Evolutionary conservation across 2,888 invertebrate species (phyloP).

Genomic region (Pandemis heparana): DNA sequence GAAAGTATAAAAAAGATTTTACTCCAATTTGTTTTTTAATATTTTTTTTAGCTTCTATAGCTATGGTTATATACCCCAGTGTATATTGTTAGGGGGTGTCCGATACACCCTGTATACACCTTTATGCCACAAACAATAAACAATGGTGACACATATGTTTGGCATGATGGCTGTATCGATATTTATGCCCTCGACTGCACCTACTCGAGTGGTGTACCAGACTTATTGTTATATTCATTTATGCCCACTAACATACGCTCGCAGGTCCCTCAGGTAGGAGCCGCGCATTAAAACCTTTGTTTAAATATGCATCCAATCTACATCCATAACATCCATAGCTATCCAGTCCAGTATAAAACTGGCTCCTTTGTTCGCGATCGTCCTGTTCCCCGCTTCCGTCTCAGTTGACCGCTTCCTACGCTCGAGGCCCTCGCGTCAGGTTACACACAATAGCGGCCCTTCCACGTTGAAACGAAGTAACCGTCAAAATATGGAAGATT

Average conservation of each 20-base stretch:
- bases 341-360: slow-evolving; percentile 13
- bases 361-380: slow-evolving; percentile 48
- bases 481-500: background rate
- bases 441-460: slow-evolving; percentile 59
- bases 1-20: too few relatives aligned
- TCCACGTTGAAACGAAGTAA: background rate
- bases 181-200: too few relatives aligned
- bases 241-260: background rate
- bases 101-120: too few relatives aligned
- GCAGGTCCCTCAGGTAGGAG: background rate
- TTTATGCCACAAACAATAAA: too few relatives aligned
- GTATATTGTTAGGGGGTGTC: too few relatives aligned
- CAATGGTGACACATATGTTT: too few relatives aligned
- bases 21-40: too few relatives aligned
- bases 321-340: background rate
- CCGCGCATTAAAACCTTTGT: slow-evolving; percentile 2
- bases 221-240: too few relatives aligned
- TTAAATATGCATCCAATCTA: background rate
- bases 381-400: slow-evolving; percentile 59
- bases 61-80: too few relatives aligned
- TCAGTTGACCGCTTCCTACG: slow-evolving; percentile 77
- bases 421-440: slow-evolving; percentile 54
- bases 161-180: too few relatives aligned
- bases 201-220: too few relatives aligned
- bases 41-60: too few relatives aligned